Conservation (phyloP, 2,888 invertebrate genomes). For the Tetanocera ferruginea region DNA sequence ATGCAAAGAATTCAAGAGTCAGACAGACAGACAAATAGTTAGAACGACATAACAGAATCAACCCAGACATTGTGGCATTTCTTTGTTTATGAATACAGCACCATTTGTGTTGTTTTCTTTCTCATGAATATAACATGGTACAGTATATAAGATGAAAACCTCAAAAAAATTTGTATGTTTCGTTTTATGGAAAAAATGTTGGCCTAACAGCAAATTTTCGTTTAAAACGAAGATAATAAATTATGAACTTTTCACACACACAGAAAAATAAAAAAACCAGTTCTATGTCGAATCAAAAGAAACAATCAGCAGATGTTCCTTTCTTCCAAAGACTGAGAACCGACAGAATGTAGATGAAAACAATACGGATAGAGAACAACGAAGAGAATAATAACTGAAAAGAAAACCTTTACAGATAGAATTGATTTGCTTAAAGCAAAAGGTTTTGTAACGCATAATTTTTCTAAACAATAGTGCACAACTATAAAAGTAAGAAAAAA, state of each 20-base stretch:
- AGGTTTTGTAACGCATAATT: no score
- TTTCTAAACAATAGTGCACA: no score
- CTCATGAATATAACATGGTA: neutral
- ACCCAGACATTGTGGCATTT: constrained; percentile 52
- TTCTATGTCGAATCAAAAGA: neutral
- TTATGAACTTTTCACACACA: constrained; percentile 19
- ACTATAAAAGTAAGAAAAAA: no score
- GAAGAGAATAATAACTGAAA: no score
- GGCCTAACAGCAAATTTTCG: neutral
- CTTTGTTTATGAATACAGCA: constrained; percentile 29
- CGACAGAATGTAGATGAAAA: no score
- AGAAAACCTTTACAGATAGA: no score
- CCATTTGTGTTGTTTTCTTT: neutral
- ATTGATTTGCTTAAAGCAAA: no score
- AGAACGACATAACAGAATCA: constrained; percentile 39
- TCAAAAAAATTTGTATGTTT: neutral
- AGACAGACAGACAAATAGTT: constrained; percentile 39
- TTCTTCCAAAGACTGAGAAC: neutral
- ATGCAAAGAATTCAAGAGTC: neutral
- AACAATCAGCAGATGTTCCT: neutral
- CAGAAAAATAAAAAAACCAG: constrained; percentile 20
- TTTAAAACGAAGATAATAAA: no score
- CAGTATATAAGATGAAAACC: neutral
- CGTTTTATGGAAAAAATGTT: neutral
- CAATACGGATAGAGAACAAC: no score